Evolutionary conservation across 2,888 invertebrate species (phyloP).

Genomic region (Euproctis similis): DNA sequence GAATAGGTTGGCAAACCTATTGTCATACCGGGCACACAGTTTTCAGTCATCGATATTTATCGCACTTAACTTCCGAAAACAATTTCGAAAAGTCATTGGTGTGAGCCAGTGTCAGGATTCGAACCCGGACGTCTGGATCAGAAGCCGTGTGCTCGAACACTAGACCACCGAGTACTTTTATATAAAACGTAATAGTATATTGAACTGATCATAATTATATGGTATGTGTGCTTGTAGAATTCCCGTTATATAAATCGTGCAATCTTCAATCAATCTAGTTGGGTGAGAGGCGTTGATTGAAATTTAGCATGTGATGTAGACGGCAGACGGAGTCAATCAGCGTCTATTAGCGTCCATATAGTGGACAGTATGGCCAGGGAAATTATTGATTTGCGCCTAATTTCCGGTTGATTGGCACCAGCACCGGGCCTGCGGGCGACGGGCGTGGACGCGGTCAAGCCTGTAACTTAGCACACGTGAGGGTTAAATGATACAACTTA

Average conservation of each 20-base stretch:
- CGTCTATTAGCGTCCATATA: slow-evolving; percentile 44
- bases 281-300: slow-evolving; percentile 12
- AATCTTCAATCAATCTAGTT: slow-evolving; percentile 7
- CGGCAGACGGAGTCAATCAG: slow-evolving; percentile 50
- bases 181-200: no score
- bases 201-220: no score
- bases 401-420: slow-evolving; percentile 55
- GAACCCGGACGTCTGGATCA: no score
- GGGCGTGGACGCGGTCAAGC: slow-evolving; percentile 54
- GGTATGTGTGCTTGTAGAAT: no score
- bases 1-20: no score
- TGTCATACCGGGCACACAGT: no score
- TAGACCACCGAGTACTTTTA: no score
- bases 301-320: slow-evolving; percentile 19
- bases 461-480: slow-evolving; percentile 28
- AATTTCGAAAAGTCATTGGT: no score
- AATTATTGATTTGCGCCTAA: slow-evolving; percentile 71
- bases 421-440: slow-evolving; percentile 36
- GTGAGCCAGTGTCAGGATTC: no score
- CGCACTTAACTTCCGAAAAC: no score
- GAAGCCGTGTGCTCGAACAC: no score
- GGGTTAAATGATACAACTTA: slow-evolving; percentile 26
- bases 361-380: slow-evolving; percentile 49
- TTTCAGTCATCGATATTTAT: no score
- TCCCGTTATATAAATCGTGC: slow-evolving; percentile 3